Base-by-base conservation (phyloP, 2,113 vertebrate species). In the Tapirus terrestris region DNA sequence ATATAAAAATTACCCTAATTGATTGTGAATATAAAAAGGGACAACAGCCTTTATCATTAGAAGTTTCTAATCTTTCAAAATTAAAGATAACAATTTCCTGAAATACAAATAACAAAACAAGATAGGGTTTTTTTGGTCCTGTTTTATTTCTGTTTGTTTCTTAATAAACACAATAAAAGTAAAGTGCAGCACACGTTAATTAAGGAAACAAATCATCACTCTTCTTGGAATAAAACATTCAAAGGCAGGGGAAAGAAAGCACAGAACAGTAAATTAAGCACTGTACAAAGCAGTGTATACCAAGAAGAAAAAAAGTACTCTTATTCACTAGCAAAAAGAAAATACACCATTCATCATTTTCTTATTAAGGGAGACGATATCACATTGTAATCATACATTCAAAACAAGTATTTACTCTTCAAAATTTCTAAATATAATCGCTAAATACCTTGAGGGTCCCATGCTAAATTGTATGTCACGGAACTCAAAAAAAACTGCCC, bases 401-500 rank as follows among this genome's bases (percentile, higher is more conserved):
- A 93, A 96, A 98, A 93, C 23, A 96, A 95, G 93, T 53, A 94
- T 27, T 97, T 96, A 60, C 76, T 77, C 56, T 97, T 83, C n/a
- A 85, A 92, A 96, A 92, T 43, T 63, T 96, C 53, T 82, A 77
- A 70, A 92, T 48, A 73, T 86, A 94, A 89, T 17, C 17, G 65
- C 31, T 75, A 73, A 51, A 98, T 99, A 99, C 99, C 99, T 99
- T 99, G 99, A 92, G 99, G 99, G 98, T 99, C 99, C 99, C 99
- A 99, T 76, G 99, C 99, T 98, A 99, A 98, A 98, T 99, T 99
- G 99, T 99, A 99, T 91, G 99, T 99, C 99, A 99, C 99, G 72
- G 99, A 99, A 98, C 99, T 99, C 94, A 99, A 99, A 98, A 99
- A 99, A 99, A 99, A 99, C 97, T 99, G 99, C 89, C 99, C 99